These are phyloP conservation scores for Lobophora halterata DNA, from an alignment of 2,888 invertebrate species.

Conservation along the genomic window DNA sequence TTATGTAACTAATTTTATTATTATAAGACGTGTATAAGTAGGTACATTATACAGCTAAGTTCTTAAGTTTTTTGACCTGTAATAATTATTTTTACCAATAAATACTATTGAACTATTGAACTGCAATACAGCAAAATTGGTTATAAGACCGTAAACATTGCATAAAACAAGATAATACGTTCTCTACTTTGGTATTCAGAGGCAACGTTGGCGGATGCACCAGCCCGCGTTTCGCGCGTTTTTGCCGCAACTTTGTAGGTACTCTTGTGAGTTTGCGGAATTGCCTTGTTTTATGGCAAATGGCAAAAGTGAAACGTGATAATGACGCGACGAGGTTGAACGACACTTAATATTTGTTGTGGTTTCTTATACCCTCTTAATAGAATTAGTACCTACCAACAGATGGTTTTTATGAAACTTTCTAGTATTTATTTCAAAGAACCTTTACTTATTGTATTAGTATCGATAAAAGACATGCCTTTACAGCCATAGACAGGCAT, in stretches of 20 bases:
- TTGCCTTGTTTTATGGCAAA: slow-evolving; percentile 60
- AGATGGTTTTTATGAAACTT: slow-evolving; percentile 32
- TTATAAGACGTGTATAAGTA: no score
- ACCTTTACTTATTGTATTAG: not conserved
- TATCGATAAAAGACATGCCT: no score
- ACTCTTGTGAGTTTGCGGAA: slow-evolving; percentile 50
- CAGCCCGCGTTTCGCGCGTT: slow-evolving; percentile 51
- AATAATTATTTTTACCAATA: no score
- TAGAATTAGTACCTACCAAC: slow-evolving; percentile 35
- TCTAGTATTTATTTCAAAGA: slow-evolving; percentile 26
- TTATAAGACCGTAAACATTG: slow-evolving; percentile 6
- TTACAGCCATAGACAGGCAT: no score
- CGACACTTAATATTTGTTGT: slow-evolving; percentile 44
- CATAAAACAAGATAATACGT: slow-evolving; percentile 46
- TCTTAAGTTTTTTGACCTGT: no score
- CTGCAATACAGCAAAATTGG: not conserved
- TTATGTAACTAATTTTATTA: no score
- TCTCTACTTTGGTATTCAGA: slow-evolving; percentile 60
- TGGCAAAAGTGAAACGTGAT: slow-evolving; percentile 68
- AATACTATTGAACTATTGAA: no score
- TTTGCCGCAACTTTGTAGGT: slow-evolving; percentile 64
- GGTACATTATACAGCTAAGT: no score
- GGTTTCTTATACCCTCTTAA: slow-evolving; percentile 38
- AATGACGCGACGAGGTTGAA: slow-evolving; percentile 45
- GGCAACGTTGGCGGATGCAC: slow-evolving; percentile 51